A percentile compares a stretch with the other conserved stretches of the same genome.
phyloP scores from a whole-genome alignment of 2,113 vertebrate species.

The Apteryx mantelli region DNA sequence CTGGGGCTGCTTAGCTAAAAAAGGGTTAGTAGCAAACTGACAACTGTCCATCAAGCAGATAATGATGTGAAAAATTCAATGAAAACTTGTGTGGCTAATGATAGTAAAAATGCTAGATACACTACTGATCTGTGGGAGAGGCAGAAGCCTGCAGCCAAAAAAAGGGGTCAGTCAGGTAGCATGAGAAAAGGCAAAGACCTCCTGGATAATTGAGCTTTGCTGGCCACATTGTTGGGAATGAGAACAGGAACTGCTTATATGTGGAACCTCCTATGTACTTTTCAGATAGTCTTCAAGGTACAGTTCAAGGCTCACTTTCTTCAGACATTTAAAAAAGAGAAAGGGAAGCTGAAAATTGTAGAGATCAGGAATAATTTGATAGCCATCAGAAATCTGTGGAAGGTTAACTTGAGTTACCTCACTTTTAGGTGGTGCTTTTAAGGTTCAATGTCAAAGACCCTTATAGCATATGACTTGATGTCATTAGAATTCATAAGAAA shows the following conservation, averaged over 20 bases:
- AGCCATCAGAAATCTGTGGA: background rate
- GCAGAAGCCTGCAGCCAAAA: background rate
- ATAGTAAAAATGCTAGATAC: background rate
- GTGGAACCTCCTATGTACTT: accelerated
- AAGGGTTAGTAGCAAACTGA: background rate
- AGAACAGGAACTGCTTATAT: background rate
- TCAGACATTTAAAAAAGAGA: background rate
- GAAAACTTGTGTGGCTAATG: background rate
- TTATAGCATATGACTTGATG: background rate
- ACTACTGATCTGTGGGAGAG: background rate
- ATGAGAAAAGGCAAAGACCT: background rate
- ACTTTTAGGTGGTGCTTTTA: background rate
- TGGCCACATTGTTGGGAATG: accelerated
- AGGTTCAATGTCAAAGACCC: background rate
- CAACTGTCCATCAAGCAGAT: background rate
- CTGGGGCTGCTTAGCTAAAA: background rate
- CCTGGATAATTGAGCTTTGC: background rate
- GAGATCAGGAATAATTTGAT: background rate
- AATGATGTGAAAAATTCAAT: background rate
- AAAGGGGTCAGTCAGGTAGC: background rate
- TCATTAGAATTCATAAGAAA: background rate
- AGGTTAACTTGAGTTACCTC: background rate
- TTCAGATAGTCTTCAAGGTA: background rate
- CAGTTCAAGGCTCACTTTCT: background rate
- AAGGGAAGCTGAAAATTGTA: background rate